Base-by-base conservation (phyloP, 1,140 invertebrate genomes). In the Formica selysi region DNA sequence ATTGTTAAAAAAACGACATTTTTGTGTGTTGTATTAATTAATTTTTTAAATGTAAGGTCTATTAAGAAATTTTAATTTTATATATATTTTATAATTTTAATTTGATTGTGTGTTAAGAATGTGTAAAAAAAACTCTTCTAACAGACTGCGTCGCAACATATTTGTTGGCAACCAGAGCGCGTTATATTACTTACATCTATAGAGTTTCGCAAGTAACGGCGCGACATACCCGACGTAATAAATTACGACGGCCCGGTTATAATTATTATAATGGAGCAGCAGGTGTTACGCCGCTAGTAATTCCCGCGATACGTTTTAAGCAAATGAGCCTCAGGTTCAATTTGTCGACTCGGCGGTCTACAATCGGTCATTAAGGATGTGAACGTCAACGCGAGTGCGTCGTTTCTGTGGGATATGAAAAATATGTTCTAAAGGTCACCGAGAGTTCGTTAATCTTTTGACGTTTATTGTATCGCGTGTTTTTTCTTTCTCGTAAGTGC, bases 181-280 rank as follows among this genome's bases (percentile, higher is more conserved):
- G 79, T 83, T 83, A 83, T 81, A 81, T 83, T 83, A 80, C 78
- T 80, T 80, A 83, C 54, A 83, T 83, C 68, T 48, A 83, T 70
- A 61, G 57, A 83, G 79, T 83, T 83, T 85, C 81, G 81, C 85
- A 88, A 86, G 87, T 89, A 89, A 86, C 87, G 85, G 62, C 51
- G 65, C 79, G 80, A 87, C 71, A 86, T 89, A 92, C 87, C 73
- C 87, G 68, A 87, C 79, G 87, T 89, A 91, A 93, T 93, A 92
- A 92, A 94, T 94, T 89, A 92, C 86, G 79, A 84, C 86, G 87
- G 88, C 84, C 64, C 36, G 90, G 89, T 90, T 91, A 94, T 94
- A 93, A 94, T 94, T 94, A 94, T 94, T 93, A 93, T 94, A 94
- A 94, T 94, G 91, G 92, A 92, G 93, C 88, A 94, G 93, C 93